Evolutionary conservation across 2,888 invertebrate species (phyloP).

Genomic region (Lycia hirtaria): DNA sequence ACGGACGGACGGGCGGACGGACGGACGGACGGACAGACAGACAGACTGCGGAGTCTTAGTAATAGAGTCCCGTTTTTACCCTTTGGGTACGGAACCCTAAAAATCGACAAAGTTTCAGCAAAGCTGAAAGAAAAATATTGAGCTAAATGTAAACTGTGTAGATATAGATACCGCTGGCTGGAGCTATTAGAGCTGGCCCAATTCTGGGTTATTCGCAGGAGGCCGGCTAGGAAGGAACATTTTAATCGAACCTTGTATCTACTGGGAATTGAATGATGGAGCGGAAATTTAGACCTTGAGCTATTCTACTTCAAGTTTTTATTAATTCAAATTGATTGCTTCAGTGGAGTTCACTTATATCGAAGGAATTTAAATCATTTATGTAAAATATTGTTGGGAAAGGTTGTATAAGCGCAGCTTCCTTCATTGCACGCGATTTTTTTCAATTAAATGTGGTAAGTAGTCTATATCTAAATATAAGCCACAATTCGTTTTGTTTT

Average conservation of each 20-base stretch:
- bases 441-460: too few species aligned
- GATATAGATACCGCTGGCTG: slow-evolving; percentile 8
- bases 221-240: slow-evolving; percentile 37
- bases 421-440: too few species aligned
- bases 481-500: too few species aligned
- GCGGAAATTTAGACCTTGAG: slow-evolving; percentile 5
- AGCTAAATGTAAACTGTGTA: slow-evolving; percentile 29
- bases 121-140: background rate
- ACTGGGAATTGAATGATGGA: slow-evolving; percentile 34
- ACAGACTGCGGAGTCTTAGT: too few species aligned
- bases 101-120: background rate
- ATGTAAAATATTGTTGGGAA: too few species aligned
- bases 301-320: background rate
- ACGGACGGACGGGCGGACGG: too few species aligned
- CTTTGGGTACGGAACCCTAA: too few species aligned
- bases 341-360: background rate
- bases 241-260: slow-evolving; percentile 20
- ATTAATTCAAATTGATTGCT: background rate
- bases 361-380: too few species aligned
- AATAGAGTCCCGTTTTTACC: too few species aligned
- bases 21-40: too few species aligned
- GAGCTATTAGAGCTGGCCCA: slow-evolving; percentile 40
- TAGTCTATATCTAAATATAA: too few species aligned
- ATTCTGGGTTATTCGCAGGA: slow-evolving; percentile 32
- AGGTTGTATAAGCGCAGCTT: too few species aligned